Evolutionary conservation across 2,113 vertebrate genomes (phyloP), one percentile per base, ranked within the genome.

Genomic region (Actenoides lindsayi): DNA sequence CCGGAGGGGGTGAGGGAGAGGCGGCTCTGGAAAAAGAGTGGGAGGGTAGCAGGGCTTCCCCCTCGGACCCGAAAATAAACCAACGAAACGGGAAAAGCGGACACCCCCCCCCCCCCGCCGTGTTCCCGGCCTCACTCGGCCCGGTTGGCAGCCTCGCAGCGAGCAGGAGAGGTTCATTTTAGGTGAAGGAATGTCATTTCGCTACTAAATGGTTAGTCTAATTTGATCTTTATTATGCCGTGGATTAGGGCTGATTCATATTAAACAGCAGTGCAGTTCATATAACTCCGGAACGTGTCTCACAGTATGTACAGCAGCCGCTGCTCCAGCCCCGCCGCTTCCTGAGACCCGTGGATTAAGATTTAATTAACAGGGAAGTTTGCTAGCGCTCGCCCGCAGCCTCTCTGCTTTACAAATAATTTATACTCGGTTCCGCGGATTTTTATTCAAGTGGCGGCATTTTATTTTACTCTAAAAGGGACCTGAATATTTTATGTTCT

Each of bases 151-250:
- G 87, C 63, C 76, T 20, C 12, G 39, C 73, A 14, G 56, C 19
- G 28, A 78, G 77, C 76, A 2, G 71, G 90, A 75, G 62, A 76
- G 78, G 93, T 91, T 96, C 96, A 90, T 81, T 95, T 92, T 91
- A 94, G 92, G 95, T 91, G 84, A 96, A 96, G 93, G 94, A 96
- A 96, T 95, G 94, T 96, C 95, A 91, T 96, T 96, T 97, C 93
- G 96, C 97, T 97, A 96, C 95, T 97, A 97, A 97, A 94, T 89
- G 95, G 97, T 97, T 97, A 97, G 96, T 96, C 96, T 97, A 97
- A 97, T 96, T 96, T 97, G 96, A 94, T 97, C 93, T 96, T 96
- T 94, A 96, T 97, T 94, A 94, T 94, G 96, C 92, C 57, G 95
- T 48, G 97, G 96, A 97, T 97, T 97, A 97, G 70, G 65, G 83